Evolutionary conservation across 2,113 vertebrate genomes (phyloP).

Genomic region (Helogale parvula): DNA sequence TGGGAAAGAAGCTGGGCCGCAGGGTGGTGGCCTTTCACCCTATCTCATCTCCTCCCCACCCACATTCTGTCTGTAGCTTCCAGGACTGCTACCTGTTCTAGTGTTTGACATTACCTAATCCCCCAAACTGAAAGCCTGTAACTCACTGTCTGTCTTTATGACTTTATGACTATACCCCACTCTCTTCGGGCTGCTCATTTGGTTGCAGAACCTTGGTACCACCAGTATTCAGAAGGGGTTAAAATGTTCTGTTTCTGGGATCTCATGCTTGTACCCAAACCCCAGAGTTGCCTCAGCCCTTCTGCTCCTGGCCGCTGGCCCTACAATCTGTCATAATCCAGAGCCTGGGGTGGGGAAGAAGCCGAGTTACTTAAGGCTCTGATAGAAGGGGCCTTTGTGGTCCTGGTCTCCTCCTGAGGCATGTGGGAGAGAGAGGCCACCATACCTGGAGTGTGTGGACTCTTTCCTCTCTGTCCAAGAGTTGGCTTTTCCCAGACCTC

Average conservation of each 20-base stretch:
- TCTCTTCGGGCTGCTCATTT: not conserved
- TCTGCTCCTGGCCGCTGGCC: not conserved
- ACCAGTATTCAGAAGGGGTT: not conserved
- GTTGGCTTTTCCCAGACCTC: not conserved
- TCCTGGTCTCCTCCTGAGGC: not conserved
- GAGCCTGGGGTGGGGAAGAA: not conserved
- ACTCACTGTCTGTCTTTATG: not conserved
- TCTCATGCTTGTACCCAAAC: not conserved
- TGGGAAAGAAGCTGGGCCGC: not conserved
- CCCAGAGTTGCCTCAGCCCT: not conserved
- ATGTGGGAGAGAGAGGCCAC: not conserved
- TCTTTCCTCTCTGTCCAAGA: not conserved
- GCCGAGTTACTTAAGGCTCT: not conserved
- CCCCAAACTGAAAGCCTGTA: not conserved
- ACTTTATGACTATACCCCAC: not conserved
- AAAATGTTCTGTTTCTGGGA: not conserved
- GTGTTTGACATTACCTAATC: not conserved
- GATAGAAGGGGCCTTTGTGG: not conserved
- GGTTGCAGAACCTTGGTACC: not conserved
- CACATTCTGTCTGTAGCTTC: not conserved
- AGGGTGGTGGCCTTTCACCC: not conserved
- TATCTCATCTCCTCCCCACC: not conserved
- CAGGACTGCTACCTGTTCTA: not conserved
- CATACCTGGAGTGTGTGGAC: not conserved
- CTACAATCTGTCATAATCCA: not conserved